Conservation (phyloP, 2,888 invertebrate species). For the Lithosia quadra region DNA sequence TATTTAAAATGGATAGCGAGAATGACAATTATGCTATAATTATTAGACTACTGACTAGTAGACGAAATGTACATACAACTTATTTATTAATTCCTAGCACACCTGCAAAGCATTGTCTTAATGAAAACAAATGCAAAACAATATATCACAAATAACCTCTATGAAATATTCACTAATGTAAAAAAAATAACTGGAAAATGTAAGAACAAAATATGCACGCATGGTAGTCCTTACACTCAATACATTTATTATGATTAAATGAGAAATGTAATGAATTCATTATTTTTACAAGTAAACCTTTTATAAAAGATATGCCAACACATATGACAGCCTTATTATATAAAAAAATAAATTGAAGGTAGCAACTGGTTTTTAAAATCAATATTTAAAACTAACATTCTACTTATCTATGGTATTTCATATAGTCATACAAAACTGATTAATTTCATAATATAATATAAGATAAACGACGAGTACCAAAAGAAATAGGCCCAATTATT, state of each 20-base stretch:
- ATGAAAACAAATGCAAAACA: slow-evolving; percentile 39
- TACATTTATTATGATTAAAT: too few species aligned
- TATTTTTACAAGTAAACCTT: neutral
- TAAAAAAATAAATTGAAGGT: neutral
- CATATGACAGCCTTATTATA: neutral
- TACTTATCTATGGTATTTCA: neutral
- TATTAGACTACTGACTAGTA: slow-evolving; percentile 79
- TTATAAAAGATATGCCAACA: neutral
- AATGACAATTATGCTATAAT: slow-evolving; percentile 52
- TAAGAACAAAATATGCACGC: neutral
- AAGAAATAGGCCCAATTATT: neutral
- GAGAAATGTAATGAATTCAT: neutral
- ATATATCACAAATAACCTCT: slow-evolving; percentile 36
- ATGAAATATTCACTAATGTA: neutral
- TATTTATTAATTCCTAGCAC: slow-evolving; percentile 47
- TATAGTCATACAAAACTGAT: neutral
- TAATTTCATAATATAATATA: neutral
- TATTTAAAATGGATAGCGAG: slow-evolving; percentile 31
- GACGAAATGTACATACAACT: slow-evolving; percentile 70
- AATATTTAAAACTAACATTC: slow-evolving; percentile 2
- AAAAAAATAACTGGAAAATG: neutral
- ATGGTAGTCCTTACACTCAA: neutral
- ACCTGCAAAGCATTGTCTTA: slow-evolving; percentile 37
- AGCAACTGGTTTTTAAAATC: neutral
- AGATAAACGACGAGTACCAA: neutral